Evolutionary conservation across 1,140 invertebrate species (phyloP), one percentile per base, ranked within the genome.

Genomic region (Fopius arisanus): DNA sequence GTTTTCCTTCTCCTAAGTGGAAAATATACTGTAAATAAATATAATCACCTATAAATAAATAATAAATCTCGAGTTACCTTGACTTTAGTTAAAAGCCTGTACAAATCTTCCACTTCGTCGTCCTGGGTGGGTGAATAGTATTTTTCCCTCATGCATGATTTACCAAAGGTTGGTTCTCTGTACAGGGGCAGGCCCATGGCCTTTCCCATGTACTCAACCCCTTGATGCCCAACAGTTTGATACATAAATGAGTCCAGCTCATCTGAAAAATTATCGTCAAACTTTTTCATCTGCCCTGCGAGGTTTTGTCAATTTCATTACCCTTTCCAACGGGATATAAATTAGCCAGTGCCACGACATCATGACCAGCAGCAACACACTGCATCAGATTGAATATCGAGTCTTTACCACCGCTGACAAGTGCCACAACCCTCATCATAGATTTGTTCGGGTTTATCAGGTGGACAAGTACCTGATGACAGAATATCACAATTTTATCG

Each of bases 211-310:
- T 95, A 90, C 69, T 95, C 92, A 77, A 99, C 94, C 31, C 95
- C 96, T 90, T 98, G 94, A 88, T 98, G 95, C 9, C 98, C 98
- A 67, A 99, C 98, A 67, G 96, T 98, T 90, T 99, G 98, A 85
- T 98, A 99, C 98, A 99, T 99, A 83, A 97, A 99, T 83, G 97
- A 99, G 88, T 99, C 98, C 76, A 99, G 86, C 86, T 99, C 98
- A 91, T 96, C 95, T 96, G 80, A 16, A 88, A 85, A 73, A 3
- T 79, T 76, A 72, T 37, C 33, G 9, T 37, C 33, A 37, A 3
- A 37, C 12, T 37, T 31, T 31, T 31, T 31, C 29, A 31, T 31
- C 29, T 31, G n/a, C 7, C 7, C 29, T 31, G 29, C 29, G 29
- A 7, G 7, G 3, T 31, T 31, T 31, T 31, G 3, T 31, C 29